Evolutionary conservation across 2,888 invertebrate genomes (phyloP), one percentile per base, ranked within the genome.

Genomic region (Acleris holmiana): DNA sequence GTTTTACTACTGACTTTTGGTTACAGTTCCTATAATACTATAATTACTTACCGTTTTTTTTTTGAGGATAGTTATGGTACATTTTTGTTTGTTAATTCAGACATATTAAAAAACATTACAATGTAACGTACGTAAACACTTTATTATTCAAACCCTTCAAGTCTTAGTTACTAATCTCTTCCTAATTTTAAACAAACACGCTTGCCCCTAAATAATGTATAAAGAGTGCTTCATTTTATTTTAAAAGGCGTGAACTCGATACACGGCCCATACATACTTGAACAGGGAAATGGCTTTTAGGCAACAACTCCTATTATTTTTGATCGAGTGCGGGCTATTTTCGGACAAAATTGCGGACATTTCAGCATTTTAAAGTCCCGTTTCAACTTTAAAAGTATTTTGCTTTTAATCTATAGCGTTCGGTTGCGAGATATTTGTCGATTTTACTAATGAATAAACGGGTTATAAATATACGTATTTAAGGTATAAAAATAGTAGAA

Each of bases 261-360:
- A 5, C 44, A n/a, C 17, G 0, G 6, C 17, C 13, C 17, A 44
- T n/a, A 17, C 44, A 44, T n/a, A 44, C 44, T n/a, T 44, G 6
- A 35, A 35, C 35, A 2, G 4, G 15, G 17, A 17, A 44, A 17
- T 44, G 44, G 44, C 44, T 44, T 35, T 44, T 17, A 44, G 41
- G 44, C 15, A 44, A 44, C 6, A 17, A 44, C 44, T 41, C 41
- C 15, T 44, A 17, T 17, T 44, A 44, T n/a, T 44, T 44, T 44
- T 6, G 6, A n/a, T 44, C 44, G 44, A 44, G 17, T 17, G n/a
- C n/a, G 17, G 2, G 44, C n/a, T 44, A 17, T 44, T 44, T 44
- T 44, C 44, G 44, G 17, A n/a, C n/a, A 44, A 44, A 44, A 44
- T 44, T n/a, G 44, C 44, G n/a, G 44, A n/a, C 17, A n/a, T 17